Evolutionary conservation across 2,888 invertebrate genomes (phyloP), one percentile per base, ranked within the genome.

Genomic region (Eupithecia subfuscata): DNA sequence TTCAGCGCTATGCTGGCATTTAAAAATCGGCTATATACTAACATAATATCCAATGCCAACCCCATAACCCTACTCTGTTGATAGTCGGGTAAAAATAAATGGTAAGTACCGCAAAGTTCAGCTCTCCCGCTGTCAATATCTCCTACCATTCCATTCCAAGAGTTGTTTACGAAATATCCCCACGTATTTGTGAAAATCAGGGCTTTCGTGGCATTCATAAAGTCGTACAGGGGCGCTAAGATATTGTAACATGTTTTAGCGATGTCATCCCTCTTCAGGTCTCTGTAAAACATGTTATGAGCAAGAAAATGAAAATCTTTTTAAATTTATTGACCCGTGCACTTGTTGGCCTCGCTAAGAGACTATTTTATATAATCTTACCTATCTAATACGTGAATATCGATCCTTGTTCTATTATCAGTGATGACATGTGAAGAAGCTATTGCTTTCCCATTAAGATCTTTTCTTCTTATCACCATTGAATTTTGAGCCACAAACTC

Each of bases 101-200:
- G 30, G 8, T 30, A 18, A 40, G 48, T 71, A 92, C 92, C 91
- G 82, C 86, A 85, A 34, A 93, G 75, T n/a, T 93, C 92, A 9
- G 90, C 91, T 70, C 84, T 84, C 7, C 87, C 90, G 3, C 80
- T 77, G 4, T 79, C 77, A 34, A 93, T 71, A 52, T 89, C 84
- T 1, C 91, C 91, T 3, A 90, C 81, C 88, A 92, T 89, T 0
- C 93, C 93, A 63, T 85, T 90, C 86, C 87, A 91, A 5, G 87
- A 82, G 7, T 90, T 90, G 75, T 94, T 93, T 3, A 79, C 82
- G 2, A 79, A 79, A 71, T 90, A 90, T 0, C 93, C 93, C 92
- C 92, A 93, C 6, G 85, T 87, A 0, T 89, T 82, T 16, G 86
- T 84, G 65, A 86, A 90, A 0, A 87, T 75, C 0, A 85, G 60